These are phyloP conservation scores for Apodemia zela DNA, from an alignment of 2,888 invertebrate genomes.

Conservation along the genomic window DNA sequence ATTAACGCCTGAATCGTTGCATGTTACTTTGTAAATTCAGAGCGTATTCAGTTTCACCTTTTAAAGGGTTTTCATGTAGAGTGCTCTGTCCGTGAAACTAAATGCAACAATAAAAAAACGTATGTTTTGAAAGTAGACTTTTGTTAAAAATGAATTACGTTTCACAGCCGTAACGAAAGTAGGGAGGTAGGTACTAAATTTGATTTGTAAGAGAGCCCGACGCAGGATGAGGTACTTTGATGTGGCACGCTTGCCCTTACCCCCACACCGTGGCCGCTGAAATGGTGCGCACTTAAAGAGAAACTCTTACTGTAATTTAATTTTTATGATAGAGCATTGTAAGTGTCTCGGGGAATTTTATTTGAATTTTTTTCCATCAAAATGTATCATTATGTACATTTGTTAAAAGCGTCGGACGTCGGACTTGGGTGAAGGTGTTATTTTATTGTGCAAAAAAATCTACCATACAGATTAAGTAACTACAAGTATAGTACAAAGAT, in stretches of 20 bases:
- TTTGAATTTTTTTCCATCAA: constrained; percentile 53
- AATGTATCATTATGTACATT: constrained; percentile 24
- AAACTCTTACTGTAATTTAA: constrained; percentile 76
- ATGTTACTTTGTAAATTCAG: constrained; percentile 12
- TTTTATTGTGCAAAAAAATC: not conserved
- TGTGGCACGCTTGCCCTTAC: constrained; percentile 51
- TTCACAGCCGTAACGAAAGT: constrained; percentile 57
- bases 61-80: constrained; percentile 19
- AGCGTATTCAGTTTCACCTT: constrained; percentile 14
- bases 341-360: constrained; percentile 63
- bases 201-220: constrained; percentile 64
- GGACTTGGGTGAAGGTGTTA: not conserved
- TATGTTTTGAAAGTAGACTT: constrained; percentile 23
- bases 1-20: constrained; percentile 10
- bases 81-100: constrained; percentile 18
- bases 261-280: constrained; percentile 48
- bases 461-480: not conserved
- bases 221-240: constrained; percentile 66
- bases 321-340: constrained; percentile 78
- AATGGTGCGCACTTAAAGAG: constrained; percentile 73
- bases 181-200: constrained; percentile 67
- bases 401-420: not conserved
- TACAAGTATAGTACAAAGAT: no score
- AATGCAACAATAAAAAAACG: constrained; percentile 22
- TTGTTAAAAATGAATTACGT: constrained; percentile 45